phyloP scores from a whole-genome alignment of 2,113 vertebrate genomes.

The Pica pica region DNA sequence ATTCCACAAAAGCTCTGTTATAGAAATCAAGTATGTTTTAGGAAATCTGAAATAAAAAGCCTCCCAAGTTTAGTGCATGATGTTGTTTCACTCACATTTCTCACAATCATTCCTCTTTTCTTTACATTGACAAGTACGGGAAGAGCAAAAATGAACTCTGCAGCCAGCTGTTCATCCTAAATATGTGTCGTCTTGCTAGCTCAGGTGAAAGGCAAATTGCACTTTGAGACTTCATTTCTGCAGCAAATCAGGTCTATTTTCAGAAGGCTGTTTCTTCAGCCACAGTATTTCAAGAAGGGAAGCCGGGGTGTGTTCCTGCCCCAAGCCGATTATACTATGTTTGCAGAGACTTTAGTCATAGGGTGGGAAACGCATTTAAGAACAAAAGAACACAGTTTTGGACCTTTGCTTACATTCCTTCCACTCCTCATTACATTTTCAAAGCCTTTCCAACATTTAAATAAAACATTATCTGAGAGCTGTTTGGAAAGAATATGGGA shows the following conservation, averaged over 20 bases:
- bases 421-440: background rate
- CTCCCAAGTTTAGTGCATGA: background rate
- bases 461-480: background rate
- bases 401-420: background rate
- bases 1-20: background rate
- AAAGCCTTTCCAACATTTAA: background rate
- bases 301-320: accelerated
- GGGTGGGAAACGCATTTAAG: background rate
- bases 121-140: background rate
- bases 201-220: background rate
- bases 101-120: background rate
- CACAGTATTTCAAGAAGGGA: background rate
- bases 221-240: background rate
- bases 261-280: background rate
- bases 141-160: constrained; percentile 1
- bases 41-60: background rate
- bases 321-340: background rate
- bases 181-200: background rate
- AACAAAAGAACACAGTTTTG: background rate
- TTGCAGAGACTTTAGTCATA: background rate
- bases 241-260: background rate
- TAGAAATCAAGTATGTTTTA: background rate
- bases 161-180: constrained; percentile 1
- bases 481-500: background rate
- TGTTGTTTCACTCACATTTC: background rate